Percentiles rank a stretch among this genome's conserved stretches.
phyloP scores from a whole-genome alignment of 2,113 vertebrate genomes.

The Sylvilagus bachmani region DNA sequence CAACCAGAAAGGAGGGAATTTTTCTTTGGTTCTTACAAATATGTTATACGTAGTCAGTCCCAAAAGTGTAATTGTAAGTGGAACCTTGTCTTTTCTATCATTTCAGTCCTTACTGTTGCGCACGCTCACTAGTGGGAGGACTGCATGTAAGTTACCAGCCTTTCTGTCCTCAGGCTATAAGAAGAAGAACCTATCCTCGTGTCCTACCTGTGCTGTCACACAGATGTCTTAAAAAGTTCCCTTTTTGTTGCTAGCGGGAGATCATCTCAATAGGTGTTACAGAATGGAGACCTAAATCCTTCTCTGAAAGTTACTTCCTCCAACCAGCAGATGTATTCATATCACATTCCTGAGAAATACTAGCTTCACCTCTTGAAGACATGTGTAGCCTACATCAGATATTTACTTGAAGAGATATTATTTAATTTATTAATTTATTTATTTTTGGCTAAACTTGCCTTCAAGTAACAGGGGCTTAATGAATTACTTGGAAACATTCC shows the following conservation, averaged over 20 bases:
- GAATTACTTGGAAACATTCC: neutral
- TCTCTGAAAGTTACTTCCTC: neutral
- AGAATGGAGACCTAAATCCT: neutral
- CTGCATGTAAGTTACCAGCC: neutral
- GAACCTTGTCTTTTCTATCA: neutral
- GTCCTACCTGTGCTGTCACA: neutral
- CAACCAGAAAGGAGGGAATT: neutral
- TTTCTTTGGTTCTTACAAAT: constrained; percentile 3
- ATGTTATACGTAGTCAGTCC: neutral
- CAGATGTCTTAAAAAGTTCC: neutral
- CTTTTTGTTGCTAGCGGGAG: neutral
- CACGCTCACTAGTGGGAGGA: neutral
- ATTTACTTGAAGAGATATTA: neutral
- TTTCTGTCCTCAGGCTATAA: neutral
- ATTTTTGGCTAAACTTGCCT: neutral
- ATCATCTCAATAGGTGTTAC: neutral
- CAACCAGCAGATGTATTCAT: neutral
- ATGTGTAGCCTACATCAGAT: neutral
- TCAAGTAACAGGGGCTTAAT: neutral
- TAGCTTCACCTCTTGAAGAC: constrained; percentile 18
- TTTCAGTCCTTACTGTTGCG: neutral
- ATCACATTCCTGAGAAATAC: neutral
- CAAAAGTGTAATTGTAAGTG: neutral
- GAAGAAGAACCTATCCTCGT: neutral
- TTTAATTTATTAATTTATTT: neutral